Conservation (phyloP, 2,888 invertebrate species). For the Xestia rhomboidea region DNA sequence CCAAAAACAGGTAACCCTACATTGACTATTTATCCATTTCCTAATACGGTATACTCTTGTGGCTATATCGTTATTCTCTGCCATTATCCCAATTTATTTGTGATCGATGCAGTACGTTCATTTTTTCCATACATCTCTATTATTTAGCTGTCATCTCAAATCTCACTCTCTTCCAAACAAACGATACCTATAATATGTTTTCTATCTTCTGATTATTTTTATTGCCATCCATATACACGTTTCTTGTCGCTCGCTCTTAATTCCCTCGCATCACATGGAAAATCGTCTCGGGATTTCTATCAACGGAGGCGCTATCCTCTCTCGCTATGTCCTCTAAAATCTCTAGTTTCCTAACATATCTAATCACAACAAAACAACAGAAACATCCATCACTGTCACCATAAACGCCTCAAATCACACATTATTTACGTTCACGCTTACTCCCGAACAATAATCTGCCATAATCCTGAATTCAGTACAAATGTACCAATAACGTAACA, state of each 20-base stretch:
- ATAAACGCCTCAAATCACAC: conserved; percentile 42
- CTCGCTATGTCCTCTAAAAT: not conserved
- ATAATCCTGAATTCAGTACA: conserved; percentile 49
- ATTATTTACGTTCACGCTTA: conserved; percentile 36
- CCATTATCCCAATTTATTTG: not conserved
- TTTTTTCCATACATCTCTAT: not conserved
- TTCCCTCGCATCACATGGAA: not conserved
- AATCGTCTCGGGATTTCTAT: not conserved
- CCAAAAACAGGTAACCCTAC: not conserved
- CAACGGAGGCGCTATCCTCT: not conserved
- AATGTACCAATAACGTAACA: conserved; percentile 49
- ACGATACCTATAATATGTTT: not conserved
- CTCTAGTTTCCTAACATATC: not conserved
- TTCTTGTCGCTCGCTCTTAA: too few relatives aligned
- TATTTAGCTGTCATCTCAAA: not conserved
- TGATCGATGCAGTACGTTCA: not conserved
- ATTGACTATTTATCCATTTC: not conserved
- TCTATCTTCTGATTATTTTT: not conserved
- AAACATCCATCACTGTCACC: conserved; percentile 37
- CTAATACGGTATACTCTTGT: not conserved
- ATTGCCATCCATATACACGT: too few relatives aligned
- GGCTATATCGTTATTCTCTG: not conserved
- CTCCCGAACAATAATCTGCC: conserved; percentile 48
- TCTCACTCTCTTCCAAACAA: not conserved
- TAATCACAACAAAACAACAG: conserved; percentile 19